Base-by-base conservation (phyloP, 2,113 vertebrate species). In the Quiscalus mexicanus region DNA sequence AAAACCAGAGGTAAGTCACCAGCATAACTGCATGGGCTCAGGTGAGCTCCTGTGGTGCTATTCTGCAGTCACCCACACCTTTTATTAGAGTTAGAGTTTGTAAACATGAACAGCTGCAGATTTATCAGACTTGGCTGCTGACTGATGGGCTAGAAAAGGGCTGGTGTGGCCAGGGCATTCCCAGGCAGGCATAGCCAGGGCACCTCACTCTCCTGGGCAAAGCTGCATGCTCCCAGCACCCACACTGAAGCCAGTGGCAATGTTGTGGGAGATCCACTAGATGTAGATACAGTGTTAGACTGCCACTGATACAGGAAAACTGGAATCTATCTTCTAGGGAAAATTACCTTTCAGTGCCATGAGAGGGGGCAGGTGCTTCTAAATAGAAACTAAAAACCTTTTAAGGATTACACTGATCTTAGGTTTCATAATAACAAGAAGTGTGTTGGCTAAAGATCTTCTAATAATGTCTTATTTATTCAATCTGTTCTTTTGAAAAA, bases 271-370 rank as follows among this genome's bases (percentile, higher is more conserved):
- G 73, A 82, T 65, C 97, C 96, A 86, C 95, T 96, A 96, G 94
- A 86, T 96, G 96, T 96, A 96, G 95, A 88, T 95, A 50, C 88
- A 95, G 96, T 14, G 31, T 76, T 59, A 97, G 52, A 31, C 76
- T 93, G 80, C 20, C 78, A 35, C 50, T 17, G 12, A 15, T 49
- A 33, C 45, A 55, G 67, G 58, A 47, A 89, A 90, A 90, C 21
- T 18, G 49, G 58, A 73, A 23, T 68, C 41, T 75, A 12, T 53
- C n/a, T 95, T 85, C 74, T 69, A 69, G 55, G 65, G 77, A 91
- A 89, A 93, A 84, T 45, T 96, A 81, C 75, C 69, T 74, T 67
- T n/a, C 59, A 49, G 67, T 35, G 71, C 69, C 78, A 3, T 84
- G 76, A 94, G 84, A 96, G 87, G 87, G 91, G 87, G 87, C 74